Evolutionary conservation across 1,140 invertebrate genomes (phyloP).

Genomic region (Doryteuthis pealeii): DNA sequence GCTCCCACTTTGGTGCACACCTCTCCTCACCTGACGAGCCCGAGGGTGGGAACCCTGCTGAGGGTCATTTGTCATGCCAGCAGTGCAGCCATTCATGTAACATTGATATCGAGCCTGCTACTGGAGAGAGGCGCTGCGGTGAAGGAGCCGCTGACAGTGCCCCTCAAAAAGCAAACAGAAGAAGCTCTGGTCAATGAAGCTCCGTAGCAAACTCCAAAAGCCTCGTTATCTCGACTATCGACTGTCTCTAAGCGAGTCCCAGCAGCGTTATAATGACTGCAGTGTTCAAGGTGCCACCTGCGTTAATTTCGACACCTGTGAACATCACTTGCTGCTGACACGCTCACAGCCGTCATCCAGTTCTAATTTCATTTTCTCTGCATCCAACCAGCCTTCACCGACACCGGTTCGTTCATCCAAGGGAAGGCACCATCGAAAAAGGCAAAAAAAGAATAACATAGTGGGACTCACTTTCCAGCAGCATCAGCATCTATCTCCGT

Average conservation of each 20-base stretch:
- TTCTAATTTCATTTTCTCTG: not conserved
- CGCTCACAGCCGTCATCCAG: not conserved
- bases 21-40: too few species aligned
- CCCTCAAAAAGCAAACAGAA: slow-evolving; percentile 22
- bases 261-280: not conserved
- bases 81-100: not conserved
- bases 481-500: not conserved
- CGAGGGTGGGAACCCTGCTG: not conserved
- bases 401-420: not conserved
- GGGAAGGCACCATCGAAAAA: not conserved
- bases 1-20: too few species aligned
- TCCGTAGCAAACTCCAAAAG: slow-evolving; percentile 31
- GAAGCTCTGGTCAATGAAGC: slow-evolving; percentile 46
- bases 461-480: not conserved
- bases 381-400: not conserved
- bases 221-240: not conserved
- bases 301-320: not conserved
- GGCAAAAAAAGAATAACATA: not conserved
- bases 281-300: not conserved
- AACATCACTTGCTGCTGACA: not conserved
- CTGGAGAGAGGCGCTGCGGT: not conserved
- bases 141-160: not conserved
- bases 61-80: not conserved
- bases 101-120: not conserved
- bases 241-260: not conserved